A percentile compares a stretch with the other conserved stretches of the same genome.
Conservation (phyloP, 2,113 vertebrate genomes). For the Oryzias celebensis region DNA sequence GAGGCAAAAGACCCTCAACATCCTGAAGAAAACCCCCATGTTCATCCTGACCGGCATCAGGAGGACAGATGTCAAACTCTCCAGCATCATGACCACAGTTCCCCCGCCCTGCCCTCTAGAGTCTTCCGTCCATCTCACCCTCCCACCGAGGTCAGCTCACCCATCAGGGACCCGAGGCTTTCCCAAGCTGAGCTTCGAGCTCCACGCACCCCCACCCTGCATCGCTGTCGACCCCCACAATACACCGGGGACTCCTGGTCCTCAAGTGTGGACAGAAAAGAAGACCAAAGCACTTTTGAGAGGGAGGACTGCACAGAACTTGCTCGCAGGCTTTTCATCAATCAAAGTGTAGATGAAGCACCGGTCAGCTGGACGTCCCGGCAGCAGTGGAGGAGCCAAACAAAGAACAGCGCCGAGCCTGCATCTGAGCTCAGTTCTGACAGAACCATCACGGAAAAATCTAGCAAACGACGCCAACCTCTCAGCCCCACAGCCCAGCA, state of each 20-base stretch:
- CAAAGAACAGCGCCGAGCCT: conserved; percentile 22
- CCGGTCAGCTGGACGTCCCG: conserved; percentile 75
- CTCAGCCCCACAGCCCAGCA: conserved; percentile 52
- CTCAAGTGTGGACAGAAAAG: conserved; percentile 30
- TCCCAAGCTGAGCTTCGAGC: conserved; percentile 56
- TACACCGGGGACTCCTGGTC: conserved; percentile 69
- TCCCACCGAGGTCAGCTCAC: conserved; percentile 69
- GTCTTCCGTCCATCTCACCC: conserved; percentile 58
- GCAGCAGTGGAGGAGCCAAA: conserved; percentile 62
- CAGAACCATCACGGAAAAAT: conserved; percentile 2
- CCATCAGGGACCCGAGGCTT: conserved; percentile 72
- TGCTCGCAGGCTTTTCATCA: conserved; percentile 61
- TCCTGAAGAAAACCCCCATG: conserved; percentile 40
- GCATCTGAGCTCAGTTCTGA: neutral
- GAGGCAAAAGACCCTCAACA: conserved; percentile 57
- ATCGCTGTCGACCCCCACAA: conserved; percentile 70
- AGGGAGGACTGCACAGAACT: conserved; percentile 62
- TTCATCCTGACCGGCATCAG: conserved; percentile 14
- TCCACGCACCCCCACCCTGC: conserved; percentile 71
- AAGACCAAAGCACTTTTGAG: conserved; percentile 34
- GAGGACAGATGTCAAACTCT: conserved; percentile 21
- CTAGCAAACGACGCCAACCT: neutral
- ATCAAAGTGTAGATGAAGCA: conserved; percentile 62
- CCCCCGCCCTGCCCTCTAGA: conserved; percentile 66
- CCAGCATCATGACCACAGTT: conserved; percentile 40